Evolutionary conservation across 37 sponge, comb jelly and placozoan genomes (phyloP), one percentile per base, ranked within the genome.

Genomic region (Chondrilla cf. caribensis): DNA sequence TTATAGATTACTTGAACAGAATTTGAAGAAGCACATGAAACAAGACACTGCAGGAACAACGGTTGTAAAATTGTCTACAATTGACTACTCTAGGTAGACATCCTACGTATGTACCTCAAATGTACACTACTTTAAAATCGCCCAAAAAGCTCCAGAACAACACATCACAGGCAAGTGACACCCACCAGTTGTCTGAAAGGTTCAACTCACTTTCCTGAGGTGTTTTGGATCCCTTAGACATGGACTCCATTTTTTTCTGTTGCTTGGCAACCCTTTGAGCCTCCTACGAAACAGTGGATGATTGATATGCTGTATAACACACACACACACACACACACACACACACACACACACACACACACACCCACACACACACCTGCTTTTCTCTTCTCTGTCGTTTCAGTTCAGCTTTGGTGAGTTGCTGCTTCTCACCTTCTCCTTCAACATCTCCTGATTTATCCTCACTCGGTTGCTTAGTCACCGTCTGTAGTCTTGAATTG

Each of bases 291-390:
- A 68, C 66, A 64, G 31, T 35, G 2, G 31, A 51, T n/a, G n/a
- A n/a, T n/a, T n/a, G n/a, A n/a, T n/a, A n/a, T n/a, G n/a, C n/a
- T n/a, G n/a, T n/a, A n/a, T n/a, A n/a, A 78, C 36, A 25, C 70
- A 25, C 36, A 25, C 84, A 83, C 29, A 28, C 42, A 18, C 36
- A 25, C 14, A 58, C 64, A 8, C 38, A 62, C 82, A 33, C 64
- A 32, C 51, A 38, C 79, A 24, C 29, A 79, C 91, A 84, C 86
- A 86, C 59, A 90, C 59, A 21, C 86, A 82, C 35, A 90, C 84
- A 0, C 86, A 64, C 59, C 6, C 51, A 47, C 9, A 47, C 38
- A 70, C 42, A 6, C 2, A 73, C 76, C 44, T 73, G 76, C 6
- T 73, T 73, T 22, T 73, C 76, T 40, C 76, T 73, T 38, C 76